Conservation (phyloP, 92 coral and sea anemone species). For the Palythoa heliodiscus region DNA sequence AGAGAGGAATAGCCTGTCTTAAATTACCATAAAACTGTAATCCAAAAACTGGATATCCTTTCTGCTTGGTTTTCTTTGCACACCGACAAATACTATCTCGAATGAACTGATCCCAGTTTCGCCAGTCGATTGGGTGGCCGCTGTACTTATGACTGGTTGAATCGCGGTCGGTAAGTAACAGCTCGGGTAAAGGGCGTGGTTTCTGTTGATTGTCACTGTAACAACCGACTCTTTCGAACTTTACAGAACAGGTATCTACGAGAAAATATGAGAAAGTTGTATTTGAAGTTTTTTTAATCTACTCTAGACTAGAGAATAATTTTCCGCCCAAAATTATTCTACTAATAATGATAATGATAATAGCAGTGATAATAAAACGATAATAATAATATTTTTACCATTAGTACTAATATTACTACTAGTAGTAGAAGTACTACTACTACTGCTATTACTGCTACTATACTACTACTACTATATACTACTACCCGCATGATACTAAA, state of each 20-base stretch:
- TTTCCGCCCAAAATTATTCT: no score
- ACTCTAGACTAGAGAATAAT: background rate
- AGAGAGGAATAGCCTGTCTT: background rate
- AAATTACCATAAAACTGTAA: slow-evolving; percentile 3
- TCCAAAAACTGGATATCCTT: slow-evolving; percentile 14
- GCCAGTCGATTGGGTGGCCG: slow-evolving; percentile 22
- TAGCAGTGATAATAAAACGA: no score
- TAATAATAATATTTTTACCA: no score
- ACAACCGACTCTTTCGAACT: slow-evolving; percentile 18
- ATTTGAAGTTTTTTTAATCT: background rate
- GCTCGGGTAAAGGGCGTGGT: slow-evolving; percentile 12
- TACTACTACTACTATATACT: no score
- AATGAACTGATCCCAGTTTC: slow-evolving; percentile 12
- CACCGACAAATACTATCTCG: slow-evolving; percentile 12
- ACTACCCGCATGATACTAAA: no score
- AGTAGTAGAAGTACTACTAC: no score
- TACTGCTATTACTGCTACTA: no score
- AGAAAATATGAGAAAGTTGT: background rate
- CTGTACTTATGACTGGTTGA: slow-evolving; percentile 7
- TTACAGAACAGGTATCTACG: background rate
- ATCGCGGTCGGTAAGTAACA: slow-evolving; percentile 23
- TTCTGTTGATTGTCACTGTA: slow-evolving; percentile 5
- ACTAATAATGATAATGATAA: no score
- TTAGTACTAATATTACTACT: no score
- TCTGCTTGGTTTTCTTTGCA: slow-evolving; percentile 9